Base-by-base conservation (phyloP, 2,888 invertebrate genomes). In the Mythimna lalbum region DNA sequence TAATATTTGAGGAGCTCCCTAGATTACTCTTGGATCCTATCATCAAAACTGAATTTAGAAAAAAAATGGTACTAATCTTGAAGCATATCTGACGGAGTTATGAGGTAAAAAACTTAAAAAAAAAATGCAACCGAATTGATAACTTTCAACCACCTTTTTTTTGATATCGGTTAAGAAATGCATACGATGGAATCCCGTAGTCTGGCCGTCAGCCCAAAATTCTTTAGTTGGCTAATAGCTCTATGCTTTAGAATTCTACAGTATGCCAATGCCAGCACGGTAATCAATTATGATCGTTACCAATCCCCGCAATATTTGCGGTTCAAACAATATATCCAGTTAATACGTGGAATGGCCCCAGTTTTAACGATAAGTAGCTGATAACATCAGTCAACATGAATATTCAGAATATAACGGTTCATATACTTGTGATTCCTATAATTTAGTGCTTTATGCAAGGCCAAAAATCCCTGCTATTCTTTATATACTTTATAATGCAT, bases 281-380 rank as follows among this genome's bases (percentile, higher is more conserved):
- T 69, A 73, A 80, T 84, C 76, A 73, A 82, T 84, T 77, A 79
- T 73, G 78, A 75, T 76, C 72, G 75, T 75, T 80, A 57, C 62
- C 47, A 62, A 86, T 82, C 82, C 78, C 36, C 69, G 60, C 52
- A 67, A 69, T 85, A 82, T 86, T 85, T 83, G 75, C 73, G 7
- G 33, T 31, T 57, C 36, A 60, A 63, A 70, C 68, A 78, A 78
- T 67, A 73, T 74, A 79, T 60, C 56, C 60, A 64, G 63, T 63
- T 50, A 80, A 76, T 70, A 80, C 27, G 10, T 53, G 21, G 53
- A 63, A 59, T 59, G n/a, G 52, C 60, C 21, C 17, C 12, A 49
- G 55, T 63, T 72, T 55, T 50, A 62, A 43, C 10, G 50, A 55
- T 63, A 63, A 52, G 14, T 60, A 39, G 7, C 39, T 61, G 56